phyloP scores from a whole-genome alignment of 2,888 invertebrate genomes.

The Sphaerophoria rueppellii region DNA sequence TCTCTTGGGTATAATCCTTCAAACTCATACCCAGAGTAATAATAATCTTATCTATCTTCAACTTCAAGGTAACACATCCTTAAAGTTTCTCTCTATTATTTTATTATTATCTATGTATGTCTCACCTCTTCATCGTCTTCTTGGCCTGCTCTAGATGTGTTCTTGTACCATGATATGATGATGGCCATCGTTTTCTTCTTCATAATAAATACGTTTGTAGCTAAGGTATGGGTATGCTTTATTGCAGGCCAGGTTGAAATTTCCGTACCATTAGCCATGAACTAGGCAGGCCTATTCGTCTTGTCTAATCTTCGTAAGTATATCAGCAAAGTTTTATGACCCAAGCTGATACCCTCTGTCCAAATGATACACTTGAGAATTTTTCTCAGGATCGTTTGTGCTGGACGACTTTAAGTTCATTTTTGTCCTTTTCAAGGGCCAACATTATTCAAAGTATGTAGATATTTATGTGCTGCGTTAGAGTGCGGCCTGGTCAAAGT shows the following conservation, averaged over 20 bases:
- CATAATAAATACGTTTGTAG: background rate
- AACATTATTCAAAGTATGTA: constrained; percentile 68
- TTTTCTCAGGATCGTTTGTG: background rate
- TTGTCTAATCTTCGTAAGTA: constrained; percentile 69
- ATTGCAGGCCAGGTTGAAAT: constrained; percentile 45
- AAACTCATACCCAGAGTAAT: constrained; percentile 57
- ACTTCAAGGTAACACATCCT: constrained; percentile 54
- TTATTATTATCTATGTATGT: background rate
- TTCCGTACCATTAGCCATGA: constrained; percentile 69
- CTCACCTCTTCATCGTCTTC: background rate
- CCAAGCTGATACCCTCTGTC: constrained; percentile 39
- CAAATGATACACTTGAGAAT: constrained; percentile 37
- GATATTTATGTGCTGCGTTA: constrained; percentile 72
- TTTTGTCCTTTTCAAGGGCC: constrained; percentile 68
- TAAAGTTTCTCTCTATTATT: constrained; percentile 27
- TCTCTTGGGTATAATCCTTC: constrained; percentile 57
- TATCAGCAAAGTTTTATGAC: constrained; percentile 22
- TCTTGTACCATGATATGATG: background rate
- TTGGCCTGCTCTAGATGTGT: background rate
- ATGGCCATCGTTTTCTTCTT: background rate
- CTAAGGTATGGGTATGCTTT: background rate
- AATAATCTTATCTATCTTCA: constrained; percentile 66
- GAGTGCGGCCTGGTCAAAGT: constrained; percentile 30
- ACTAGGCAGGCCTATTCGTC: constrained; percentile 68
- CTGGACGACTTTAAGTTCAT: constrained; percentile 42